Conservation (phyloP, 2,797 vertebrate genomes). For the Dicrostonyx torquatus region DNA sequence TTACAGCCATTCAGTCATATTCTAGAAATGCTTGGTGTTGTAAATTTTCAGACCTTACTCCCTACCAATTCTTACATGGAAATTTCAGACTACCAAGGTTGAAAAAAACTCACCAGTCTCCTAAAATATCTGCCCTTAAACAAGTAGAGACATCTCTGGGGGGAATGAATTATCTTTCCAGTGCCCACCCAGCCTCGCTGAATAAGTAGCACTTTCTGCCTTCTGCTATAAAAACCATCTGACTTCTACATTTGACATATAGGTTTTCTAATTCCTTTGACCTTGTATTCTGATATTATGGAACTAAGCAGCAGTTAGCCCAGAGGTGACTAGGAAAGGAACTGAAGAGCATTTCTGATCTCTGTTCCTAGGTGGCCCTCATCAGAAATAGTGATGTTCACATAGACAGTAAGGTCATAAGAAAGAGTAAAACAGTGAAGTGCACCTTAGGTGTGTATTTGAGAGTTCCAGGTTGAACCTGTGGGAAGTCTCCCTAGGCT, state of each 20-base stretch:
- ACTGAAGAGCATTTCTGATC: neutral
- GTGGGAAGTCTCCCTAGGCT: neutral
- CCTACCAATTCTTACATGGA: neutral
- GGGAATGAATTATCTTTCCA: neutral
- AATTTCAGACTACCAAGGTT: neutral
- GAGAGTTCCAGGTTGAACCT: neutral
- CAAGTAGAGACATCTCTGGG: neutral
- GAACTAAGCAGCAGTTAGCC: neutral
- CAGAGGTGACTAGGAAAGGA: neutral
- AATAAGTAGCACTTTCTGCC: neutral
- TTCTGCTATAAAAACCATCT: conserved; percentile 50
- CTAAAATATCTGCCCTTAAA: conserved; percentile 36
- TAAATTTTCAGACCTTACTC: neutral
- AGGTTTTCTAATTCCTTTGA: neutral
- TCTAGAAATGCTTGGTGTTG: neutral
- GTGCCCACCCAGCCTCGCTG: neutral
- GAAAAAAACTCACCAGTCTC: neutral
- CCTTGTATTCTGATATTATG: conserved; percentile 1
- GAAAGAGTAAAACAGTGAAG: neutral
- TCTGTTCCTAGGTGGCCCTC: neutral
- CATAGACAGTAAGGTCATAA: neutral
- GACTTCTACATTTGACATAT: neutral
- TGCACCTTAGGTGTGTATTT: neutral
- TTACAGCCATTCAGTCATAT: neutral
- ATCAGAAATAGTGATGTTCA: conserved; percentile 24